phyloP scores from a whole-genome alignment of 2,797 vertebrate species.

The Antennarius maculatus region DNA sequence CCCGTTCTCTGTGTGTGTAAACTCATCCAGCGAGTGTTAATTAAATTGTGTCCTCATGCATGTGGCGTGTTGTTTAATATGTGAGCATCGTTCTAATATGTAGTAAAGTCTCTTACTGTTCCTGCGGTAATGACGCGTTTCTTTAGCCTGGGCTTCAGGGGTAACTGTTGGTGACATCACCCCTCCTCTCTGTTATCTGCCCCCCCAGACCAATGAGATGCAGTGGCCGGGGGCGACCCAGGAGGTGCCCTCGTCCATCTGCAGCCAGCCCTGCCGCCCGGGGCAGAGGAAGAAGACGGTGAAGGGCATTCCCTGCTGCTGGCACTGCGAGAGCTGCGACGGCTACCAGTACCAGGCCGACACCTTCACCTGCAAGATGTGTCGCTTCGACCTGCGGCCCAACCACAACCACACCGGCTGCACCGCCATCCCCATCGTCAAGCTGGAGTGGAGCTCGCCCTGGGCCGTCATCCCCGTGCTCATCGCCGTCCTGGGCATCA shows the following conservation, averaged over 20 bases:
- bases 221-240: conserved; percentile 87
- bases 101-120: conserved; percentile 13
- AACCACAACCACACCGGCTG: conserved; percentile 93
- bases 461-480: conserved; percentile 95
- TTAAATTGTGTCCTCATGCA: conserved; percentile 53
- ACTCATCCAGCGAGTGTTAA: conserved; percentile 49
- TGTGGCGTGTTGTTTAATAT: conserved; percentile 23
- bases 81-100: conserved; percentile 28
- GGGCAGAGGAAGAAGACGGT: conserved; percentile 94
- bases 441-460: conserved; percentile 94
- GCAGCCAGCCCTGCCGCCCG: conserved; percentile 91
- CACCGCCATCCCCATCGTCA: conserved; percentile 91
- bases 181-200: not conserved
- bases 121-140: conserved; percentile 6
- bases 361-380: conserved; percentile 92
- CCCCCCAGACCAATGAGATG: conserved; percentile 85
- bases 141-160: not conserved
- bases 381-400: conserved; percentile 91
- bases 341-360: conserved; percentile 96
- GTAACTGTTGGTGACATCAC: not conserved
- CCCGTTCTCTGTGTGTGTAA: conserved; percentile 27
- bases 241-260: conserved; percentile 90
- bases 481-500: conserved; percentile 90
- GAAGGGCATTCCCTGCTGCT: conserved; percentile 95
- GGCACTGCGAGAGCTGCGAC: conserved; percentile 95